Percentiles rank a stretch among this genome's conserved stretches.
Conservation (phyloP, 2,888 invertebrate genomes). For the Synanthedon tipuliformis region DNA sequence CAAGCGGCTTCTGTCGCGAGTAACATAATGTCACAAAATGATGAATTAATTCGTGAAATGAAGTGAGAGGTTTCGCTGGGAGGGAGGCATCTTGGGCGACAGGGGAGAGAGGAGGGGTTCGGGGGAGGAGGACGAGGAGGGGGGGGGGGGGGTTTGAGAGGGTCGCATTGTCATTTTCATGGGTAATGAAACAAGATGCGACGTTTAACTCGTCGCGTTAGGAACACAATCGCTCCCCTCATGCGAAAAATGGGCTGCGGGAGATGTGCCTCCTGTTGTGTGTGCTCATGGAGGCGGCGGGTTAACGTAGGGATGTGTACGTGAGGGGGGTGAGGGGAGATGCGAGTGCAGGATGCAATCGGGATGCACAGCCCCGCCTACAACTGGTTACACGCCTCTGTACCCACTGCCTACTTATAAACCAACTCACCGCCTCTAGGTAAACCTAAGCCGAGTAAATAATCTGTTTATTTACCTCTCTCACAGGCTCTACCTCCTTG, state of each 20-base stretch:
- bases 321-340: too few relatives aligned
- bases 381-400: too few relatives aligned
- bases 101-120: too few relatives aligned
- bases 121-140: neutral
- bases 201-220: neutral
- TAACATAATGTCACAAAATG: slow-evolving; percentile 14
- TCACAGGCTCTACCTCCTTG: too few relatives aligned
- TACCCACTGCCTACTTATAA: too few relatives aligned
- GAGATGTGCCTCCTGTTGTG: too few relatives aligned
- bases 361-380: too few relatives aligned
- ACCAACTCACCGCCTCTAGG: neutral
- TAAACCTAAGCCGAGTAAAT: too few relatives aligned
- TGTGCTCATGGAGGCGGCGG: too few relatives aligned
- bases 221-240: neutral
- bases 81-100: slow-evolving; percentile 1
- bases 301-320: too few relatives aligned
- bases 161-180: slow-evolving; percentile 23
- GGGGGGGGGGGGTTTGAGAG: neutral
- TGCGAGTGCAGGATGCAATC: too few relatives aligned
- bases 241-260: neutral
- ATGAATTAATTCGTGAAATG: slow-evolving; percentile 48
- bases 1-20: neutral
- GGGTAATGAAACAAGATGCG: slow-evolving; percentile 24
- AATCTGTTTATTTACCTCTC: too few relatives aligned
- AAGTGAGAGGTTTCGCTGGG: slow-evolving; percentile 23